phyloP scores from a whole-genome alignment of 92 coral and sea anemone species.

The Zoanthus sansibaricus region DNA sequence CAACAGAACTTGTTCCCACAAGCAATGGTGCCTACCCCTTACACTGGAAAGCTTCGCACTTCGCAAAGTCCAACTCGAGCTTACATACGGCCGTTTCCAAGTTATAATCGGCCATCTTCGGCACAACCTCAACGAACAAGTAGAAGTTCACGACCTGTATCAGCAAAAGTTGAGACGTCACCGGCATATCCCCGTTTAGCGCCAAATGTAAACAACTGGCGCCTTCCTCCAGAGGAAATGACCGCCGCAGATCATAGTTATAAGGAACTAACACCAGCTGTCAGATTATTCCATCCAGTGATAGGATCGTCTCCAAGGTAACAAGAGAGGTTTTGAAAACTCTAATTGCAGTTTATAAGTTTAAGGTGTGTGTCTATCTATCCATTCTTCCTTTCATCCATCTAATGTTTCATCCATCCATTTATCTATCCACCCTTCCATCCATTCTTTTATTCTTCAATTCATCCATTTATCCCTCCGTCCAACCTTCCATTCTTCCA shows the following conservation, averaged over 20 bases:
- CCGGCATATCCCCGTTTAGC: background rate
- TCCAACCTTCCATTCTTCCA: too few relatives aligned
- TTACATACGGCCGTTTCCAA: conserved; percentile 16
- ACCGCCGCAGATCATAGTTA: background rate
- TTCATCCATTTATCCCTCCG: too few relatives aligned
- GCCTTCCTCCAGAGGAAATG: background rate
- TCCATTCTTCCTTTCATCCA: too few relatives aligned
- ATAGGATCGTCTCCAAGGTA: conserved; percentile 46
- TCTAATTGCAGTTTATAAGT: too few relatives aligned
- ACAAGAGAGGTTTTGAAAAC: background rate
- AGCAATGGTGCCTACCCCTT: conserved; percentile 65
- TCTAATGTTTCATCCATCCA: too few relatives aligned
- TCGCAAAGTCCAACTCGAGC: background rate
- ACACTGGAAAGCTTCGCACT: conserved; percentile 50
- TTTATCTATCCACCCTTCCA: too few relatives aligned
- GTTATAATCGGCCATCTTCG: conserved; percentile 23
- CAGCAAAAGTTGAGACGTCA: conserved; percentile 1
- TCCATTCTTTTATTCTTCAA: too few relatives aligned
- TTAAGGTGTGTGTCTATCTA: too few relatives aligned
- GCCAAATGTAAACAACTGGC: conserved; percentile 3
- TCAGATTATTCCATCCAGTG: conserved; percentile 34
- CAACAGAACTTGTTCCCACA: conserved; percentile 45
- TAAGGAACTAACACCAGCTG: background rate
- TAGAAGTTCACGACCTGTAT: background rate
- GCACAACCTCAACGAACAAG: conserved; percentile 23